Conservation (phyloP, 2,113 vertebrate species). For the Rissa tridactyla region DNA sequence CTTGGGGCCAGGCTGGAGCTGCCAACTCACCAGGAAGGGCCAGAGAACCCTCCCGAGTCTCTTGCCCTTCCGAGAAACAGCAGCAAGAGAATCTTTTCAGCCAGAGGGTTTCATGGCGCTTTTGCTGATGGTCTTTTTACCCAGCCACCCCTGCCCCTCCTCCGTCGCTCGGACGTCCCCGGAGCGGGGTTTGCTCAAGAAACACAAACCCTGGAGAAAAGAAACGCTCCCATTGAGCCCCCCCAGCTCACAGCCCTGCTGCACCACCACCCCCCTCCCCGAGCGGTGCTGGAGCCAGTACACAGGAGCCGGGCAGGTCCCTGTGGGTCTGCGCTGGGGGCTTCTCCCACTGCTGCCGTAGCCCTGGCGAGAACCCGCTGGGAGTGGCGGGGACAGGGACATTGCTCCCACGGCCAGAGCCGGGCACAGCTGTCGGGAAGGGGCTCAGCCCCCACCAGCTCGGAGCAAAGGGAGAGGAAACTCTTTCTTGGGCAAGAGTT, state of each 20-base stretch:
- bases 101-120: neutral
- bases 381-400: neutral
- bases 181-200: fast-evolving
- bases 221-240: fast-evolving
- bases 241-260: fast-evolving
- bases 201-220: neutral
- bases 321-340: fast-evolving
- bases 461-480: neutral
- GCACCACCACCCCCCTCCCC: fast-evolving
- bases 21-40: neutral
- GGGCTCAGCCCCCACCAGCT: neutral
- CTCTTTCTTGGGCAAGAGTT: neutral
- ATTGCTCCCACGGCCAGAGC: neutral
- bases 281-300: fast-evolving
- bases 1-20: fast-evolving
- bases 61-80: neutral
- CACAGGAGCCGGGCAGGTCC: fast-evolving
- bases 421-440: fast-evolving
- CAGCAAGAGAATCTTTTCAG: neutral
- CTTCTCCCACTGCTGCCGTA: neutral
- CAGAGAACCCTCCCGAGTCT: neutral
- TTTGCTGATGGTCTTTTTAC: neutral
- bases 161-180: neutral
- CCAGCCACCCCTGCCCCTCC: neutral
- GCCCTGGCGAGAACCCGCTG: fast-evolving